These are phyloP conservation scores for Nomada fucata DNA, from an alignment of 2,888 invertebrate genomes.

Conservation along the genomic window DNA sequence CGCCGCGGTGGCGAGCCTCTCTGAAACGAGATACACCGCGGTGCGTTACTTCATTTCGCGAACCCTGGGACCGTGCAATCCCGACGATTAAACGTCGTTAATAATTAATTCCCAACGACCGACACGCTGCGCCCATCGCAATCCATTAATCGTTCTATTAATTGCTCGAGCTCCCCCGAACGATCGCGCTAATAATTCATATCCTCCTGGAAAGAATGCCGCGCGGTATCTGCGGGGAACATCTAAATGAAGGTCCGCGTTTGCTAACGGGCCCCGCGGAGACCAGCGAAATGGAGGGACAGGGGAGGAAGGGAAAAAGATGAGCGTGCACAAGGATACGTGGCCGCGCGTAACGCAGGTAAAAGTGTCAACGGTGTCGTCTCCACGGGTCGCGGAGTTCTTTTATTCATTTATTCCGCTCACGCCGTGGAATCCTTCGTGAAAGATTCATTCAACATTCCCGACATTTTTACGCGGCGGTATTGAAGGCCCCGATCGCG, in stretches of 20 bases:
- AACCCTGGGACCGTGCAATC: background rate
- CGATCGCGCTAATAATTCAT: slow-evolving; percentile 7
- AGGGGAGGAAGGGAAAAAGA: background rate
- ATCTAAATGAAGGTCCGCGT: slow-evolving; percentile 35
- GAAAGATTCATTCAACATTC: slow-evolving; percentile 77
- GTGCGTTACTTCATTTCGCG: no score
- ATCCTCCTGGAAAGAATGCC: background rate
- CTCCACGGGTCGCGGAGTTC: slow-evolving; percentile 52
- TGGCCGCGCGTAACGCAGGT: slow-evolving; percentile 38
- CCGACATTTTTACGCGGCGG: slow-evolving; percentile 62
- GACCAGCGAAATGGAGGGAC: background rate
- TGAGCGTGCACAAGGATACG: slow-evolving; percentile 15
- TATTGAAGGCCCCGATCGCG: slow-evolving; percentile 53
- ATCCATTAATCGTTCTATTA: slow-evolving; percentile 19
- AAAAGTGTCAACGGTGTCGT: slow-evolving; percentile 65
- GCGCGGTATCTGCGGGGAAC: slow-evolving; percentile 32
- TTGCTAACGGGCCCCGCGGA: slow-evolving; percentile 55
- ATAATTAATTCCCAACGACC: background rate
- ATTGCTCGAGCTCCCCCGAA: background rate
- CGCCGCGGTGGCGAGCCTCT: no score
- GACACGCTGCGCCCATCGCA: background rate
- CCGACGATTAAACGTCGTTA: background rate
- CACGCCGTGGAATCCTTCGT: slow-evolving; percentile 67
- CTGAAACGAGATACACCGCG: no score
- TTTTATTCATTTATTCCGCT: slow-evolving; percentile 71